Evolutionary conservation across 2,888 invertebrate species (phyloP), one percentile per base, ranked within the genome.

Genomic region (Cremastinae sp.): DNA sequence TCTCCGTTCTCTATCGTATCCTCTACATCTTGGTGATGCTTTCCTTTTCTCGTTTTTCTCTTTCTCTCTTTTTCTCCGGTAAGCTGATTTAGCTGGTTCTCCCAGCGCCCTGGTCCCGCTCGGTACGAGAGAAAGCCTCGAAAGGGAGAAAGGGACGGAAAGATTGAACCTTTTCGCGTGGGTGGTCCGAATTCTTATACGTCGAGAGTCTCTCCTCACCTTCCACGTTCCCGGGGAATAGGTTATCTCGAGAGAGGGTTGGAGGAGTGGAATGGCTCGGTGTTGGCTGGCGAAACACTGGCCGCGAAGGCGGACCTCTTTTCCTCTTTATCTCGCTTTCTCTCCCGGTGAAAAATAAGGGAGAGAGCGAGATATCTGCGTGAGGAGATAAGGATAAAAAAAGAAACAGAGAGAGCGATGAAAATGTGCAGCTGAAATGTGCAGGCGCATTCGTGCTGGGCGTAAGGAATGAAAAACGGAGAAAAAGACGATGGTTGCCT

Each of bases 131-230:
- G 61, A 1, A 41, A 43, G 49, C 37, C 20, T 43, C 47, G 64
- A 53, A 10, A 43, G 28, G 49, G 47, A 62, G 55, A 53, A 2
- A 35, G 35, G 49, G 7, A 20, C 47, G 51, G 59, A 49, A 58
- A 56, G 70, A 47, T 49, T 35, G 59, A 53, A 73, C 72, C 59
- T 69, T 69, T 69, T 53, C 28, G 35, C 70, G 76, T 73, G 76
- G 77, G 74, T 77, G 65, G 74, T 65, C 61, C 77, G 61, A 59
- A 77, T 77, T 77, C 77, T 77, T 77, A 77, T 77, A 77, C 74
- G 77, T 69, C 65, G 70, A 70, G 61, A 65, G 65, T 43, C 39
- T 47, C 58, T 59, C 58, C 37, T 47, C 66, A 68, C 43, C 43
- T 41, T 22, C 45, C 20, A 9, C 20, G 7, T 14, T 53, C 70